phyloP scores from a whole-genome alignment of 2,888 invertebrate species.

The Argynnis bischoffii region DNA sequence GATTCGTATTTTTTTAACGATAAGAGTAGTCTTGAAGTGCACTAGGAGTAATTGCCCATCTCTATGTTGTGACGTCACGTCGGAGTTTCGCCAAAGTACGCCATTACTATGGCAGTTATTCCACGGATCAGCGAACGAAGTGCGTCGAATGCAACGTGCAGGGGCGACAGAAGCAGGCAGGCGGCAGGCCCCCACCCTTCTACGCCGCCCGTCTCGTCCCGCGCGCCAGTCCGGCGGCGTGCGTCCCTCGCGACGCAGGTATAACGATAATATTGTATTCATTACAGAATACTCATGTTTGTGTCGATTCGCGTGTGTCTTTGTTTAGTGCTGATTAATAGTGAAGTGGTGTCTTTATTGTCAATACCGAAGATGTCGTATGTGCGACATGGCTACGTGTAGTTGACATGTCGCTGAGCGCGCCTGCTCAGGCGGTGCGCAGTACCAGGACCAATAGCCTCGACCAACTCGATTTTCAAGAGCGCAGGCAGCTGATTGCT shows the following conservation, averaged over 20 bases:
- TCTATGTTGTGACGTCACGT: slow-evolving; percentile 46
- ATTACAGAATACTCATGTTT: slow-evolving; percentile 13
- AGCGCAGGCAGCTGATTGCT: slow-evolving; percentile 94
- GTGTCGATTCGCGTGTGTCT: slow-evolving; percentile 67
- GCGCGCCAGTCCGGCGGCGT: slow-evolving; percentile 74
- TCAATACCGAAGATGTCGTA: slow-evolving; percentile 60
- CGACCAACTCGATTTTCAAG: slow-evolving; percentile 95
- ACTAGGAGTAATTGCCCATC: slow-evolving; percentile 22
- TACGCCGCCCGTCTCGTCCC: slow-evolving; percentile 51
- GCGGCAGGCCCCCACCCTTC: slow-evolving; percentile 73
- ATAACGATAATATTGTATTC: slow-evolving; percentile 55
- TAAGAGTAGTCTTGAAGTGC: slow-evolving; percentile 5
- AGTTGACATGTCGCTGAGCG: slow-evolving; percentile 81
- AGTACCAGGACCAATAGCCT: slow-evolving; percentile 88
- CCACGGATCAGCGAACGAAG: slow-evolving; percentile 54
- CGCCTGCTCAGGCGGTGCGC: slow-evolving; percentile 80
- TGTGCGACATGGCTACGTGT: slow-evolving; percentile 69
- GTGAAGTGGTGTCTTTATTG: slow-evolving; percentile 57
- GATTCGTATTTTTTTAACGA: too few relatives aligned
- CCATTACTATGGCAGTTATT: slow-evolving; percentile 42
- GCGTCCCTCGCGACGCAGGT: slow-evolving; percentile 78
- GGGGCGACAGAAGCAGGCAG: slow-evolving; percentile 59
- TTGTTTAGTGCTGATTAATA: slow-evolving; percentile 66
- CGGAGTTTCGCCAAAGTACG: slow-evolving; percentile 48
- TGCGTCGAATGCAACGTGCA: slow-evolving; percentile 73